Percentiles rank a stretch among this genome's conserved stretches.
phyloP scores from a whole-genome alignment of 1,140 invertebrate genomes.

The Drusus annulatus region DNA sequence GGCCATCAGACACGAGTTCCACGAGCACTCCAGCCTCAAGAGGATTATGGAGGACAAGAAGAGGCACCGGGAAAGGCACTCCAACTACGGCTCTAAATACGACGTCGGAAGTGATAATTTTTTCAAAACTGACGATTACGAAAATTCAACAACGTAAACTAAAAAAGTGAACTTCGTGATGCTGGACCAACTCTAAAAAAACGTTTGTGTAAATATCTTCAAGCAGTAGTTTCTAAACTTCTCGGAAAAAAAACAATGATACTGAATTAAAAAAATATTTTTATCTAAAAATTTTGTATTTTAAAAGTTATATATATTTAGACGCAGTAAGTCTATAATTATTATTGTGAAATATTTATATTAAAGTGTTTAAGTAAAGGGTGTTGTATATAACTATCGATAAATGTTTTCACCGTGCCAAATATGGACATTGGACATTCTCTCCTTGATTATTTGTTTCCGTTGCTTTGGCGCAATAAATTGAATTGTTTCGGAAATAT shows the following conservation, averaged over 20 bases:
- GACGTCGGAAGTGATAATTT: slow-evolving; percentile 49
- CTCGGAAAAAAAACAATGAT: neutral
- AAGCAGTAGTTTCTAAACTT: slow-evolving; percentile 6
- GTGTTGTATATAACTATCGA: slow-evolving; percentile 30
- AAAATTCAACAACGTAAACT: slow-evolving; percentile 49
- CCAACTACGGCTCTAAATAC: slow-evolving; percentile 40
- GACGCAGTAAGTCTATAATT: slow-evolving; percentile 40
- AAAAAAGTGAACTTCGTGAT: neutral
- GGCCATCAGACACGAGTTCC: slow-evolving; percentile 69
- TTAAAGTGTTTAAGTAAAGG: slow-evolving; percentile 35
- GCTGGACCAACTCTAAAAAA: slow-evolving; percentile 26
- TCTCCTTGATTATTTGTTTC: slow-evolving; percentile 31
- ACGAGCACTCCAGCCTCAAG: slow-evolving; percentile 68
- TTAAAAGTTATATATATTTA: slow-evolving; percentile 28
- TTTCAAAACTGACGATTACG: slow-evolving; percentile 48
- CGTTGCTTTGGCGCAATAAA: slow-evolving; percentile 37
- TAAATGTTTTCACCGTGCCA: slow-evolving; percentile 54
- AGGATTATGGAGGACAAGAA: slow-evolving; percentile 59
- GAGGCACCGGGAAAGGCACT: slow-evolving; percentile 41
- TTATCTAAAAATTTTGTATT: slow-evolving; percentile 50
- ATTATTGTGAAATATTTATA: slow-evolving; percentile 27
- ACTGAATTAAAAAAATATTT: slow-evolving; percentile 40
- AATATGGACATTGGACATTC: slow-evolving; percentile 39
- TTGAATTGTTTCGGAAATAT: slow-evolving; percentile 42
- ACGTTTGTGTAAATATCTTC: slow-evolving; percentile 31